Conservation (phyloP, 1,140 invertebrate genomes). For the Paraescarpia echinospica region DNA sequence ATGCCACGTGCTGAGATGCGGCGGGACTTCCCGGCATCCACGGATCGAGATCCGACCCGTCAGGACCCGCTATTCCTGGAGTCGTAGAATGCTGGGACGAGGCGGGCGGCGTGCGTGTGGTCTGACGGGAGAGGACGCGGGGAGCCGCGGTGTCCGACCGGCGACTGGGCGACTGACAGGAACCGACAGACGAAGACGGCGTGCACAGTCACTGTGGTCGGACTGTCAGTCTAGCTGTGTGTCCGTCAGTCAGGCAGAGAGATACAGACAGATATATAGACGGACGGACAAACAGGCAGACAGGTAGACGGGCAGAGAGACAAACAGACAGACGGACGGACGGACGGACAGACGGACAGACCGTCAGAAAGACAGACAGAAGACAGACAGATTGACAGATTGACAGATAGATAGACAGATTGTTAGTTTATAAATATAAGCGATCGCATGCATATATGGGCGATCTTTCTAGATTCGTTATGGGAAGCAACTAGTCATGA, state of each 20-base stretch:
- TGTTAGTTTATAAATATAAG: too few relatives aligned
- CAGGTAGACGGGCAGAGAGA: too few relatives aligned
- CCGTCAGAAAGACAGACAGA: too few relatives aligned
- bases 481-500: too few relatives aligned
- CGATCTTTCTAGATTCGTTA: too few relatives aligned
- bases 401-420: too few relatives aligned
- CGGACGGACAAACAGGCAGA: too few relatives aligned
- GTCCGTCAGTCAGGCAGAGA: not conserved
- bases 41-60: not conserved
- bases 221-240: not conserved
- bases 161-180: not conserved
- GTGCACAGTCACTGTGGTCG: not conserved
- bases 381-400: too few relatives aligned
- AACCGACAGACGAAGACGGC: not conserved
- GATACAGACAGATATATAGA: too few relatives aligned
- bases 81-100: not conserved
- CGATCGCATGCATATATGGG: too few relatives aligned
- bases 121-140: not conserved
- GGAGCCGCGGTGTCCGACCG: not conserved
- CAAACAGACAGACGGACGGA: too few relatives aligned
- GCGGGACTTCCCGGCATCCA: not conserved
- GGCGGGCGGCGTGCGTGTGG: not conserved
- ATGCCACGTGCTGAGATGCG: not conserved
- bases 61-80: not conserved
- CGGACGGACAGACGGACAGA: too few relatives aligned